Evolutionary conservation across 2,888 invertebrate species (phyloP).

Genomic region (Scotopteryx bipunctaria): DNA sequence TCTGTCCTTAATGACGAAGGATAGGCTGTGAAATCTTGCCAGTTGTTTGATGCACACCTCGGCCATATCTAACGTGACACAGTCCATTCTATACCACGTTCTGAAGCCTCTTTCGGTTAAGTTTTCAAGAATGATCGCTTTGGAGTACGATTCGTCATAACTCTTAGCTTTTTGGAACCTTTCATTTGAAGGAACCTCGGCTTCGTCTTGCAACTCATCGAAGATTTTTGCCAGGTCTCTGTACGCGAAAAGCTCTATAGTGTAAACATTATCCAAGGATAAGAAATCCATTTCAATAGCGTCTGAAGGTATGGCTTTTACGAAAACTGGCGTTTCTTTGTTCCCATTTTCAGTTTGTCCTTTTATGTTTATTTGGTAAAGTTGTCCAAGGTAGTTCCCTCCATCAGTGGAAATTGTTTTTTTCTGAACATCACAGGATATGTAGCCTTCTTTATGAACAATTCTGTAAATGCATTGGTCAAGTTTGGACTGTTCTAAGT

Average conservation of each 20-base stretch:
- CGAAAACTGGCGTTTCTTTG: constrained; percentile 54
- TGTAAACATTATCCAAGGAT: constrained; percentile 42
- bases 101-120: constrained; percentile 50
- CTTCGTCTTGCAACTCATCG: constrained; percentile 50
- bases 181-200: constrained; percentile 46
- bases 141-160: constrained; percentile 46
- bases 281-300: constrained; percentile 35
- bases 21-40: constrained; percentile 60
- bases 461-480: constrained; percentile 37
- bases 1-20: constrained; percentile 50
- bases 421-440: constrained; percentile 39
- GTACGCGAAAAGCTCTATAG: constrained; percentile 51
- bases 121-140: constrained; percentile 58
- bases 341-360: constrained; percentile 48
- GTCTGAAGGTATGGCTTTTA: constrained; percentile 46
- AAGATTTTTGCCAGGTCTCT: constrained; percentile 50
- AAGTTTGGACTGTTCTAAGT: constrained; percentile 21
- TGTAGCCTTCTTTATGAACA: constrained; percentile 40
- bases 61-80: constrained; percentile 51
- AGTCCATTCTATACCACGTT: constrained; percentile 49
- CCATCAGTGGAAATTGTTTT: constrained; percentile 47
- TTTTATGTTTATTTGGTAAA: constrained; percentile 52
- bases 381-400: constrained; percentile 51
- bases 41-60: constrained; percentile 52
- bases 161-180: constrained; percentile 50